Percentiles rank a stretch among this genome's conserved stretches.
phyloP scores from a whole-genome alignment of 2,113 vertebrate genomes.

The Onychostruthus taczanowskii region DNA sequence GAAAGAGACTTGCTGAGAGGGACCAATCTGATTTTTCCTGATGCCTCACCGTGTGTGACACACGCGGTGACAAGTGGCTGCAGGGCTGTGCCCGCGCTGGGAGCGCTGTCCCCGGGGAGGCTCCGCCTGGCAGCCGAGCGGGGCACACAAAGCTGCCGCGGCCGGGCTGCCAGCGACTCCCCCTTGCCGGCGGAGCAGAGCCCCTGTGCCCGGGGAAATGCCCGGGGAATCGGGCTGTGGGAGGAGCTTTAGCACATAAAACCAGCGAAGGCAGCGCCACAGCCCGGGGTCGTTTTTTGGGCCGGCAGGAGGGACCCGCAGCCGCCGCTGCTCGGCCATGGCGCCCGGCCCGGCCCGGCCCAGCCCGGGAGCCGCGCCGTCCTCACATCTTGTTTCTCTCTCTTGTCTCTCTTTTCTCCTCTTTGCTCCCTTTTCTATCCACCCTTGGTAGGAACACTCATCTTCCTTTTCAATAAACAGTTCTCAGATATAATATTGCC shows the following conservation, averaged over 20 bases:
- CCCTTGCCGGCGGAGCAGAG: too few species aligned
- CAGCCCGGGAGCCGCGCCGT: too few species aligned
- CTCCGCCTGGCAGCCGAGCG: background rate
- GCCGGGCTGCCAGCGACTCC: background rate
- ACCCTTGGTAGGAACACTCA: too few species aligned
- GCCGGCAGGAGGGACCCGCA: too few species aligned
- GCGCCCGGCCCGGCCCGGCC: too few species aligned
- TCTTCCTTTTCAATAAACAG: background rate
- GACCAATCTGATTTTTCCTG: background rate
- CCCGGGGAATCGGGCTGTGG: too few species aligned
- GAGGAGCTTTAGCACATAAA: too few species aligned
- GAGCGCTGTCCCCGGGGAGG: background rate
- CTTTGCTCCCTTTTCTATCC: background rate
- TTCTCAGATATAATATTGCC: background rate
- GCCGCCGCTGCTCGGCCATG: too few species aligned
- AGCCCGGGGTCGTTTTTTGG: too few species aligned
- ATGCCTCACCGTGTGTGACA: rapidly evolving
- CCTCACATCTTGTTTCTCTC: too few species aligned
- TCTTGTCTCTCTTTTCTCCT: background rate
- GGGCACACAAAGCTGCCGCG: background rate
- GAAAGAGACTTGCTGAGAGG: background rate
- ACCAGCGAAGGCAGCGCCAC: too few species aligned
- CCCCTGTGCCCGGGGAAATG: too few species aligned
- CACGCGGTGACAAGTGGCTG: rapidly evolving
- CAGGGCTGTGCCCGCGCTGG: background rate